A percentile compares a stretch with the other conserved stretches of the same genome.
Evolutionary conservation across 1,140 invertebrate species (phyloP).

Genomic region (Philaenus spumarius): DNA sequence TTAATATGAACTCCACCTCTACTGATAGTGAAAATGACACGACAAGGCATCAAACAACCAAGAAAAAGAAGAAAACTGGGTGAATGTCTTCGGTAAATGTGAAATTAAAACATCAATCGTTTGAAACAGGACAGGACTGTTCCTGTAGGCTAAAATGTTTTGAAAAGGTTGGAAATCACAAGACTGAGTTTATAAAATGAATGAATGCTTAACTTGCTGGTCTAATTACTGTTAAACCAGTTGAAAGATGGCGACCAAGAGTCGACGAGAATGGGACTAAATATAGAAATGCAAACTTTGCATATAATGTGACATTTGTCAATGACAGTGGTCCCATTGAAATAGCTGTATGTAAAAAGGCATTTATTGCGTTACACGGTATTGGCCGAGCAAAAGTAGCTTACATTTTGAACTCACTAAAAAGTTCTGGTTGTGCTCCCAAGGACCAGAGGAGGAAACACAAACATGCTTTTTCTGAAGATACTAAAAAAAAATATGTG

Average conservation of each 20-base stretch:
- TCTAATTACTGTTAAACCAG: slow-evolving; percentile 7
- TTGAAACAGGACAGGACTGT: slow-evolving; percentile 12
- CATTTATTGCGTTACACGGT: slow-evolving; percentile 9
- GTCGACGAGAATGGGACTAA: background rate
- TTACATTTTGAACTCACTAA: slow-evolving; percentile 13
- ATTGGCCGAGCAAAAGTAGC: slow-evolving; percentile 12
- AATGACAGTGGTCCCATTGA: slow-evolving; percentile 6
- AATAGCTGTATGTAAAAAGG: slow-evolving; percentile 13
- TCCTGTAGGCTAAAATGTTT: slow-evolving; percentile 13
- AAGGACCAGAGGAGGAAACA: slow-evolving; percentile 15
- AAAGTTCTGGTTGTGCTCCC: slow-evolving; percentile 10
- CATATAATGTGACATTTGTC: slow-evolving; percentile 8
- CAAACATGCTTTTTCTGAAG: slow-evolving; percentile 4
- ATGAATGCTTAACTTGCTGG: slow-evolving; percentile 14
- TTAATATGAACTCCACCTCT: slow-evolving; percentile 8
- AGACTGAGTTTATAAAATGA: slow-evolving; percentile 10
- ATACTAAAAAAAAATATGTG: slow-evolving; percentile 1
- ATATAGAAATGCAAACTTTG: no score
- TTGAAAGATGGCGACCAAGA: slow-evolving; percentile 13
- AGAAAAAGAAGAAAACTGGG: slow-evolving; percentile 19
- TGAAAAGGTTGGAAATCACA: slow-evolving; percentile 1
- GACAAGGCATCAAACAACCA: slow-evolving; percentile 4
- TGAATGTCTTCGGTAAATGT: slow-evolving; percentile 9
- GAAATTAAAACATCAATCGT: slow-evolving; percentile 9
- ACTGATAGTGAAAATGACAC: slow-evolving; percentile 1